Evolutionary conservation across 1,140 invertebrate species (phyloP).

Genomic region (Drosophila pseudoobscura): DNA sequence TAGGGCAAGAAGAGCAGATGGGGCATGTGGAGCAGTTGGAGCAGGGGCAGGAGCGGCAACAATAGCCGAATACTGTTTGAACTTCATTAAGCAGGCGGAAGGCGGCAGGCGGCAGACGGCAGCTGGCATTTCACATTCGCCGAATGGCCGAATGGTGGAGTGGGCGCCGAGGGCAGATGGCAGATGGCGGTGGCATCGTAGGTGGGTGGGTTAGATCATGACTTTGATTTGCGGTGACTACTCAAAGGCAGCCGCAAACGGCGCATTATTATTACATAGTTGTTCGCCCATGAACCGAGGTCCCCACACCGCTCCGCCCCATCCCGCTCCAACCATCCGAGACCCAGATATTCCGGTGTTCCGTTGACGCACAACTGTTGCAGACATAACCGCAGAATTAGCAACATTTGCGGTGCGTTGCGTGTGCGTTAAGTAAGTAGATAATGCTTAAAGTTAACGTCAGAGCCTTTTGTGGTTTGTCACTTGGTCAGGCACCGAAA

Average conservation of each 20-base stretch:
- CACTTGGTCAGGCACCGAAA: constrained; percentile 56
- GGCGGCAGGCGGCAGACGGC: constrained; percentile 12
- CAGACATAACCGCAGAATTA: constrained; percentile 74
- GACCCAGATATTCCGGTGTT: neutral
- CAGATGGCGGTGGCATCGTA: neutral
- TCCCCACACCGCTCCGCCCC: neutral
- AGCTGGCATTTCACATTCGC: constrained; percentile 2
- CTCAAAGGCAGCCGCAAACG: constrained; percentile 64
- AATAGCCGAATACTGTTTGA: constrained; percentile 52
- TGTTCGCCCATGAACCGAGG: constrained; percentile 15
- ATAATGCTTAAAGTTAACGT: constrained; percentile 76
- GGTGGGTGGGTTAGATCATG: constrained; percentile 50
- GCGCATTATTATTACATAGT: constrained; percentile 63
- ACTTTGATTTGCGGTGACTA: constrained; percentile 68
- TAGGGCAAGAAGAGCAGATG: neutral
- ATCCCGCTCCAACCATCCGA: neutral
- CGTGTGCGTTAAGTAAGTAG: constrained; percentile 67
- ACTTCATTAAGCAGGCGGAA: constrained; percentile 52
- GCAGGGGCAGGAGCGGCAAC: constrained; percentile 19
- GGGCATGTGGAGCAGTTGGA: neutral
- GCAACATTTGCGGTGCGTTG: constrained; percentile 67
- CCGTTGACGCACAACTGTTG: constrained; percentile 54
- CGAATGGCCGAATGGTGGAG: constrained; percentile 2
- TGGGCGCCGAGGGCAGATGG: no score
- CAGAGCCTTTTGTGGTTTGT: constrained; percentile 76